Evolutionary conservation across 2,113 vertebrate genomes (phyloP).

Genomic region (Todiramphus saurophagus): DNA sequence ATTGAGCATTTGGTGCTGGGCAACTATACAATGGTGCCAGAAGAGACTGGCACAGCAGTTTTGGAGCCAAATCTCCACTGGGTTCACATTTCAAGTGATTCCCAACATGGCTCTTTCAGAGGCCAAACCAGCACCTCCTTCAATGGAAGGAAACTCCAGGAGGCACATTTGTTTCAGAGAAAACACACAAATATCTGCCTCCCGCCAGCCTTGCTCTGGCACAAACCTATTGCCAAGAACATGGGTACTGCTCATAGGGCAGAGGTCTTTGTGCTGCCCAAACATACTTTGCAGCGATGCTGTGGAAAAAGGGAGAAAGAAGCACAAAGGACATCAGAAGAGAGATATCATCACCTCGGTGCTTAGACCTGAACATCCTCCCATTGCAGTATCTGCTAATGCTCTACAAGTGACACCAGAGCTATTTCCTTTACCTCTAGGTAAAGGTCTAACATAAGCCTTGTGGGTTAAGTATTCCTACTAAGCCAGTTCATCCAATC

Average conservation of each 20-base stretch:
- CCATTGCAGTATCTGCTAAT: background rate
- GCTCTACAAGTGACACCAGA: background rate
- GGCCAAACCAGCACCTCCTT: background rate
- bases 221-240: background rate
- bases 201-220: background rate
- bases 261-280: background rate
- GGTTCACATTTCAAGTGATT: background rate
- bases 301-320: background rate
- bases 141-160: background rate
- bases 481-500: background rate
- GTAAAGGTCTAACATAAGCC: background rate
- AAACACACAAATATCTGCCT: background rate
- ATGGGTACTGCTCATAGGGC: background rate
- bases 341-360: background rate
- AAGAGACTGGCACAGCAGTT: conserved; percentile 7
- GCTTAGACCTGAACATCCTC: background rate
- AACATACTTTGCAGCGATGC: rapidly evolving
- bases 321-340: background rate
- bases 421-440: background rate
- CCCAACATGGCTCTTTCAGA: background rate
- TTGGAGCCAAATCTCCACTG: background rate
- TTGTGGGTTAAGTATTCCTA: background rate
- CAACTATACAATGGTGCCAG: conserved; percentile 31
- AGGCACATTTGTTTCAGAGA: background rate
- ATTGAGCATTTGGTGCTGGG: conserved; percentile 65